Conservation (phyloP, 2,888 invertebrate genomes). For the Spisula solida region DNA sequence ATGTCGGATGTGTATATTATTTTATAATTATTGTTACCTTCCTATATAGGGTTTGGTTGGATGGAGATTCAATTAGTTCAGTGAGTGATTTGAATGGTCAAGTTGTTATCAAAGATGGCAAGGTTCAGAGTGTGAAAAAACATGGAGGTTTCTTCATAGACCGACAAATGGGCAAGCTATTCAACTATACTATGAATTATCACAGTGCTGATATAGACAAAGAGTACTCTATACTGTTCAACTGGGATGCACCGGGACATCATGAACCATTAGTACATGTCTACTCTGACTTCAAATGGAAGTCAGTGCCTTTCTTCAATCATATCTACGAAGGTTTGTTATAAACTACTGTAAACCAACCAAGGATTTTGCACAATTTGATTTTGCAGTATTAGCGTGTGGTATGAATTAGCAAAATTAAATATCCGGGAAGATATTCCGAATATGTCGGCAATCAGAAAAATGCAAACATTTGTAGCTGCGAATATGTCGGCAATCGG, state of each 20-base stretch:
- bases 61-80: constrained; percentile 1
- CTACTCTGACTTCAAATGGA: constrained; percentile 21
- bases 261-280: constrained; percentile 56
- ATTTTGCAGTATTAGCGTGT: no score
- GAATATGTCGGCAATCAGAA: no score
- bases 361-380: no score
- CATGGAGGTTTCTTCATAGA: constrained; percentile 40
- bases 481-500: no score
- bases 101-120: constrained; percentile 1
- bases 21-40: background rate
- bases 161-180: constrained; percentile 26
- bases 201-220: constrained; percentile 29
- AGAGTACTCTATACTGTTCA: constrained; percentile 51
- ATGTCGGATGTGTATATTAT: background rate
- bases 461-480: no score
- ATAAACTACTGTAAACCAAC: no score
- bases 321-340: constrained; percentile 58
- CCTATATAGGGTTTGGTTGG: constrained; percentile 51
- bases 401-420: no score
- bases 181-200: constrained; percentile 42
- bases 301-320: constrained; percentile 50
- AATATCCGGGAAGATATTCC: no score
- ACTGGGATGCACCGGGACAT: constrained; percentile 58
- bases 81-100: constrained; percentile 51
- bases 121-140: background rate